Evolutionary conservation across 1,140 invertebrate species (phyloP).

Genomic region (Drosophila punjabiensis): DNA sequence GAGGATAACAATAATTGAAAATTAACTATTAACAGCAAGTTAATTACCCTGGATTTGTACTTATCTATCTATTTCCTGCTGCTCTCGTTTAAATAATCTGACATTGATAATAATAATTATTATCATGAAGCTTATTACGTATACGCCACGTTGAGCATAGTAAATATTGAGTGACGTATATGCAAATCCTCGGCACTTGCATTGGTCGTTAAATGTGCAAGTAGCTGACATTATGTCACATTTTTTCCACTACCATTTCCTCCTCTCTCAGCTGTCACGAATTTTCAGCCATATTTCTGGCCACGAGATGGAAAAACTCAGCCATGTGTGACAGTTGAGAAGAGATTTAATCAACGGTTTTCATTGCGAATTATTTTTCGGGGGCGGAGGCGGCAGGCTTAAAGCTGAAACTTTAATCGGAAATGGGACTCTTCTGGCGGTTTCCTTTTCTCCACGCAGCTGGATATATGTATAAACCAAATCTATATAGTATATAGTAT

Average conservation of each 20-base stretch:
- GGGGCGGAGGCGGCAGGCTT: background rate
- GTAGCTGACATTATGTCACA: conserved; percentile 49
- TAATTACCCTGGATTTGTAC: conserved; percentile 20
- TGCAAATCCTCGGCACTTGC: conserved; percentile 46
- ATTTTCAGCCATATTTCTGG: conserved; percentile 14
- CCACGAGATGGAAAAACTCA: conserved; percentile 34
- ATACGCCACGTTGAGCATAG: conserved; percentile 37
- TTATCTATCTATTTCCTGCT: conserved; percentile 5
- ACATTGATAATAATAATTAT: conserved; percentile 33
- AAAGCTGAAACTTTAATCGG: conserved; percentile 17
- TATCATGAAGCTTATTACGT: conserved; percentile 27
- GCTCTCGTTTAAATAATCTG: conserved; percentile 26
- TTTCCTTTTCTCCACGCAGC: conserved; percentile 18
- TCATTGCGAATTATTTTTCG: conserved; percentile 24
- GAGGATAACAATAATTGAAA: conserved; percentile 2
- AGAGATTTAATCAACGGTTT: conserved; percentile 51
- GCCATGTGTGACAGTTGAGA: conserved; percentile 33
- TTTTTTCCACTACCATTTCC: conserved; percentile 8
- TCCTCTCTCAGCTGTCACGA: conserved; percentile 6
- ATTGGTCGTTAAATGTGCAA: conserved; percentile 41
- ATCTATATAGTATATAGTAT: conserved; percentile 14
- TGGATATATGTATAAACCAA: conserved; percentile 15
- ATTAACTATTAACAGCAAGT: background rate
- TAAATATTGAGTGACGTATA: conserved; percentile 37
- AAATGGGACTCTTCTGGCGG: conserved; percentile 16